Evolutionary conservation across 2,888 invertebrate species (phyloP).

Genomic region (Phasia obesa): DNA sequence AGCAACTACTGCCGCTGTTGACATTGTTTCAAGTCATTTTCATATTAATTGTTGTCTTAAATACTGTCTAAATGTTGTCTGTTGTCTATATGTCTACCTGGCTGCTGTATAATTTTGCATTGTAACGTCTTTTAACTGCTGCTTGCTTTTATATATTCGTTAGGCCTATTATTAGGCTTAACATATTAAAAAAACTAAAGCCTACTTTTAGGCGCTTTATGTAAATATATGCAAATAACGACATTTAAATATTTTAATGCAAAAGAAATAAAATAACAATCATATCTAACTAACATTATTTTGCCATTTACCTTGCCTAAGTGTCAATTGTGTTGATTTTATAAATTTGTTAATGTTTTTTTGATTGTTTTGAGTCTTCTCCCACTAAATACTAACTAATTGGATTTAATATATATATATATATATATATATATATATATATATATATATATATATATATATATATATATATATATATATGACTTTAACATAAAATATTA

Average conservation of each 20-base stretch:
- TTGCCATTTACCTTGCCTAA: constrained; percentile 58
- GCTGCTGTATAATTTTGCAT: constrained; percentile 7
- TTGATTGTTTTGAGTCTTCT: background rate
- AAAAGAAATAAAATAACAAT: constrained; percentile 3
- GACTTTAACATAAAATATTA: background rate
- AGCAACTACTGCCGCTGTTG: background rate
- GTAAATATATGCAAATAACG: constrained; percentile 35
- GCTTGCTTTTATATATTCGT: constrained; percentile 16
- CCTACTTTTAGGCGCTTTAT: constrained; percentile 56
- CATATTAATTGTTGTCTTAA: constrained; percentile 23
- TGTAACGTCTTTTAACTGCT: constrained; percentile 10
- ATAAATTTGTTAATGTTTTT: constrained; percentile 28
- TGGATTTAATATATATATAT: constrained; percentile 55
- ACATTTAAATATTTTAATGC: constrained; percentile 20
- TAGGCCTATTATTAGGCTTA: constrained; percentile 65
- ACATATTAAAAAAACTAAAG: constrained; percentile 55
- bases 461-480: no score
- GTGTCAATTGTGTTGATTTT: constrained; percentile 58
- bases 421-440: no score
- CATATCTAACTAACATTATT: constrained; percentile 5
- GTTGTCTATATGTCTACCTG: constrained; percentile 12
- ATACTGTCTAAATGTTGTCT: background rate
- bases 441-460: no score
- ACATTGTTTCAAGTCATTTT: background rate
- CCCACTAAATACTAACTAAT: constrained; percentile 43